These are phyloP conservation scores for Spicauda simplicius DNA, from an alignment of 2,888 invertebrate species.

Conservation along the genomic window DNA sequence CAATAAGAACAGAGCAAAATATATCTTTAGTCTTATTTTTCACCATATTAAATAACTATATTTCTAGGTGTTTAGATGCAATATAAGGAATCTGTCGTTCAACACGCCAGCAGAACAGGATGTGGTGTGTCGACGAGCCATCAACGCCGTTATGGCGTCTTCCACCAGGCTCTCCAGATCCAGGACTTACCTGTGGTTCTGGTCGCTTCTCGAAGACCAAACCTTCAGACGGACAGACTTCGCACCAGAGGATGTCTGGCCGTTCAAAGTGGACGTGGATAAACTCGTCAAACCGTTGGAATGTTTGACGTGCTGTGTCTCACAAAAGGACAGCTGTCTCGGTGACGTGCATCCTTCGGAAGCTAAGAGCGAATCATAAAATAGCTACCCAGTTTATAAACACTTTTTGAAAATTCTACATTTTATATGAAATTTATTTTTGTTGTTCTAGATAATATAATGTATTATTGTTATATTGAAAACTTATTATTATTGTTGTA, in stretches of 20 bases:
- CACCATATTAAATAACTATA: too few relatives aligned
- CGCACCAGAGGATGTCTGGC: conserved; percentile 60
- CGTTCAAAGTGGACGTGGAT: conserved; percentile 44
- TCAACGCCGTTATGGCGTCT: conserved; percentile 60
- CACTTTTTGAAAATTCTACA: too few relatives aligned
- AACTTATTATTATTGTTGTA: too few relatives aligned
- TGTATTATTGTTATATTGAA: too few relatives aligned
- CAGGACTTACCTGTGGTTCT: conserved; percentile 60
- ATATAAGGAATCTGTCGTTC: conserved; percentile 64
- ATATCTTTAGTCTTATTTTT: too few relatives aligned
- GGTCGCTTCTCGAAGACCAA: conserved; percentile 56
- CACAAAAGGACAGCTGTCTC: conserved; percentile 3
- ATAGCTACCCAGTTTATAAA: too few relatives aligned
- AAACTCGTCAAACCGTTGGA: conserved; percentile 9
- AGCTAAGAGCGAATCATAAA: not conserved
- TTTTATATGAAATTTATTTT: too few relatives aligned
- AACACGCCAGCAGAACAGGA: conserved; percentile 59
- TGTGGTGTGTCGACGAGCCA: conserved; percentile 60
- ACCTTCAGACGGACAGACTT: conserved; percentile 54
- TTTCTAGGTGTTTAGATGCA: conserved; percentile 69
- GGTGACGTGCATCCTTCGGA: not conserved
- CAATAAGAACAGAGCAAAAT: too few relatives aligned
- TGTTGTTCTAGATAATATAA: too few relatives aligned
- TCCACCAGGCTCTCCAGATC: conserved; percentile 57
- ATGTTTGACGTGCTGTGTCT: conserved; percentile 14